Base-by-base conservation (phyloP, 2,797 vertebrate genomes). In the Nannoperca obscura region DNA sequence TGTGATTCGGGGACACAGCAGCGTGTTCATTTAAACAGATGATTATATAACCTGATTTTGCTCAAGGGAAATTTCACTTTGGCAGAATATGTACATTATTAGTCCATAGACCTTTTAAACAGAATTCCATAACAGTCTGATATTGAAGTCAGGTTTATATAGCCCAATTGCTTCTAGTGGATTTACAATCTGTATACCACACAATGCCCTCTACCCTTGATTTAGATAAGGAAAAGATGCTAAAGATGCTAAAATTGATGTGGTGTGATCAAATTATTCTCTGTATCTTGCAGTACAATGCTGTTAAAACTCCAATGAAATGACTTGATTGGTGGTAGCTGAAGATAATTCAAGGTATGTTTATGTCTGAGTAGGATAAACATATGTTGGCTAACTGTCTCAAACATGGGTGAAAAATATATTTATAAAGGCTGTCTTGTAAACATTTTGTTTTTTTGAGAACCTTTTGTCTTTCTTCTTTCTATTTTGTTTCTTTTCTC, bases 1-100 rank as follows among this genome's bases (percentile, higher is more conserved):
- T 85, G 76, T 71, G 53, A 78, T 71, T 76, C n/a, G 40, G 61
- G 71, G 58, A 76, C 52, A 58, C 15, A 4, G 60, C 75, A 47
- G 36, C 38, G 12, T 57, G 13, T 61, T 67, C 50, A 57, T 22
- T 80, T 46, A 54, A 38, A 68, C 19, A 71, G 57, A 55, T 76
- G 52, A 80, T 53, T 66, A 34, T 73, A 76, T 58, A 63, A 57
- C 53, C 30, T 30, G 7, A 72, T 72, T 64, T 78, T 74, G 47
- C 71, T 80, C 74, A 32, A 49, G 69, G 65, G 80, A 81, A 47
- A 44, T 57, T 67, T 73, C 55, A 69, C 8, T 59, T 66, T 55
- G 68, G 64, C 73, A 77, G 55, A 60, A 7, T 46, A 19, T 55
- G 34, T 13, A 49, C 22, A 60, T 10, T 64, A 60, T 24, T 40